Evolutionary conservation across 1,140 invertebrate species (phyloP).

Genomic region (Lepidotrigona ventralis): DNA sequence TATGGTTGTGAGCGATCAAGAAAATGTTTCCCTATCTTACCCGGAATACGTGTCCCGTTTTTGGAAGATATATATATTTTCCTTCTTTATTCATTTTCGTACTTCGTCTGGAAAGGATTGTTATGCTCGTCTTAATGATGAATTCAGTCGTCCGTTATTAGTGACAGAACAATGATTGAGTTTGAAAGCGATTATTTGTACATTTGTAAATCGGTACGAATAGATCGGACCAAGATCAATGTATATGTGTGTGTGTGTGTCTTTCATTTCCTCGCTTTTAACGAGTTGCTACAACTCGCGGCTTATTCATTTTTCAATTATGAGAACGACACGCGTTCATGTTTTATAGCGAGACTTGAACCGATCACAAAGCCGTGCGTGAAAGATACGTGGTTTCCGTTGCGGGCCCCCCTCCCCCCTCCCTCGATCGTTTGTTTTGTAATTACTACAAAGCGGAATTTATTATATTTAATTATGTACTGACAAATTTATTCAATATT

Average conservation of each 20-base stretch:
- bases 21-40: conserved; percentile 13
- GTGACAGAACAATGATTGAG: conserved; percentile 41
- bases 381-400: neutral
- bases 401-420: too few species aligned
- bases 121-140: conserved; percentile 45
- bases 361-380: neutral
- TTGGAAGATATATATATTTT: conserved; percentile 45
- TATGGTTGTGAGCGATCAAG: conserved; percentile 72
- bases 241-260: conserved; percentile 41
- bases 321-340: neutral
- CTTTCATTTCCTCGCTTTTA: conserved; percentile 53
- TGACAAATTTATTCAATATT: neutral
- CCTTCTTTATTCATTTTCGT: conserved; percentile 49
- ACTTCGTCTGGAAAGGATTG: conserved; percentile 56
- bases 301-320: conserved; percentile 6
- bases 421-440: neutral
- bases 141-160: neutral
- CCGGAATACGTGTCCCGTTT: conserved; percentile 31
- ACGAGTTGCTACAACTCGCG: neutral
- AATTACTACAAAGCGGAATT: neutral
- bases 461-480: neutral
- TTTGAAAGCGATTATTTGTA: conserved; percentile 62
- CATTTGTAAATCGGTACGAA: conserved; percentile 68
- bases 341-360: conserved; percentile 15
- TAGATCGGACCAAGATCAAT: conserved; percentile 59